Evolutionary conservation across 2,113 vertebrate species (phyloP), one percentile per base, ranked within the genome.

Genomic region (Lota lota): DNA sequence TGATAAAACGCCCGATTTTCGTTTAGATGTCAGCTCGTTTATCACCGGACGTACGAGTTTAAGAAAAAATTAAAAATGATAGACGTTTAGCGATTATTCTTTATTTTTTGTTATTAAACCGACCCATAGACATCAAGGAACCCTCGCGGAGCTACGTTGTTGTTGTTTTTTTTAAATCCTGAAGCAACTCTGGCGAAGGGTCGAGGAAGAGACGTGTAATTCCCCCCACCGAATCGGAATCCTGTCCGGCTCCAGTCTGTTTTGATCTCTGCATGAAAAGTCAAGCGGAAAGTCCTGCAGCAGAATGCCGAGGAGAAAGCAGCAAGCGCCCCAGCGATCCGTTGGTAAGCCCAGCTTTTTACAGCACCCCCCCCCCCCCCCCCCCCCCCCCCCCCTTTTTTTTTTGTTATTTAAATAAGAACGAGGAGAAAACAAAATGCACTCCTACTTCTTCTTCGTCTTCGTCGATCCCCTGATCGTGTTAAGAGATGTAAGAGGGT

Each of bases 241-340:
- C 82, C 82, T 81, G 40, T 68, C 67, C 80, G 71, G 68, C 62
- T 77, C 61, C 40, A 47, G 81, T 74, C 75, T 63, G 83, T 70
- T 74, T 81, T 87, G 83, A 84, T 92, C 90, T 90, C 93, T 94
- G 94, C 90, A 95, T 95, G 94, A 94, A 91, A 93, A 93, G 91
- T 92, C 93, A 83, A 91, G 92, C 89, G 93, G 93, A 89, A 92
- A 93, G 91, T 93, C 91, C 85, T 83, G 89, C 91, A 92, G 91
- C 92, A 93, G 92, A 90, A 97, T 97, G 95, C 95, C 95, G 94
- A 94, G 95, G 92, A 96, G 93, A 92, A 97, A 96, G 93, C 95
- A 97, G 93, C 93, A 96, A 94, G 95, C 94, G 76, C 95, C 95
- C 89, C 92, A 95, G 93, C 95, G 95, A 87, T 96, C 95, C 87